phyloP scores from a whole-genome alignment of 2,113 vertebrate species.

The Patagioenas fasciata region DNA sequence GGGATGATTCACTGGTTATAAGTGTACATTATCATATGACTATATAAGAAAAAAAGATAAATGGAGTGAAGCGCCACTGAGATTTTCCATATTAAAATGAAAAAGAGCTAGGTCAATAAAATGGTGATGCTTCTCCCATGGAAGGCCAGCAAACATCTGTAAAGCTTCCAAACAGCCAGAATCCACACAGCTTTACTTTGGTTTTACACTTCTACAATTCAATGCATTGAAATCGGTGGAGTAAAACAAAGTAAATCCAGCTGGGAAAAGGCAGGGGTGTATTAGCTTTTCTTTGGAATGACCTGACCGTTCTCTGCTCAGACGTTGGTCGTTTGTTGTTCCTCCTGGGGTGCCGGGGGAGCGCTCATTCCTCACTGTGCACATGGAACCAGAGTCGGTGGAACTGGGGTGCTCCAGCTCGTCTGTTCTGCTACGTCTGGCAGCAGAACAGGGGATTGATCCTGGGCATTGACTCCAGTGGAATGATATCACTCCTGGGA shows the following conservation, averaged over 20 bases:
- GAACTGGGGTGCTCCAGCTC: background rate
- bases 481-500: background rate
- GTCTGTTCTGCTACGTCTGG: background rate
- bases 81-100: conserved; percentile 55
- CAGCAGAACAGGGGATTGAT: background rate
- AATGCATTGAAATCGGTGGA: background rate
- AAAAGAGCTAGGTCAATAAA: conserved; percentile 30
- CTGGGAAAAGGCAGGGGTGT: background rate
- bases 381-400: background rate
- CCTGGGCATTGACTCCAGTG: background rate
- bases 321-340: background rate
- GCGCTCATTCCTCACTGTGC: background rate
- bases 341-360: background rate
- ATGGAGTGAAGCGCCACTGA: conserved; percentile 51
- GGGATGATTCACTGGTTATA: conserved; percentile 71
- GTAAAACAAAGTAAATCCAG: background rate
- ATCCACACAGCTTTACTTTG: background rate
- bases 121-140: background rate
- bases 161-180: conserved; percentile 10
- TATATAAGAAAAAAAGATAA: conserved; percentile 50
- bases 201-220: background rate
- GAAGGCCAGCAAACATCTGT: conserved; percentile 29
- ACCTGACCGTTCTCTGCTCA: background rate
- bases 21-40: conserved; percentile 71
- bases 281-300: background rate